Conservation (phyloP, 2,113 vertebrate species). For the Fregata magnificens region DNA sequence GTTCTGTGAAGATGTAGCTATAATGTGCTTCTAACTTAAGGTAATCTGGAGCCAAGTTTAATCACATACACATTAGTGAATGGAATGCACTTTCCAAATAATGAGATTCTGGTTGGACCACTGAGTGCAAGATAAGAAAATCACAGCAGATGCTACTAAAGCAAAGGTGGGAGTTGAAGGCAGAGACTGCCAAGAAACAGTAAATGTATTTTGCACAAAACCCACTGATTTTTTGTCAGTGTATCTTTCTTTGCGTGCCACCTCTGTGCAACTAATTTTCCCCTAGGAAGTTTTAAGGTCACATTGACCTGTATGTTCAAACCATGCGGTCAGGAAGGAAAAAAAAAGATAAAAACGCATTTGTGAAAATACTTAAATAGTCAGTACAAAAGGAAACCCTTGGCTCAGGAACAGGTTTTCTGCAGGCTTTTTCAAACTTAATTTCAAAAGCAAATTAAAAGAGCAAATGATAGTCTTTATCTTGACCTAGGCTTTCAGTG, state of each 20-base stretch:
- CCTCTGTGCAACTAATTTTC: conserved; percentile 31
- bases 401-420: neutral
- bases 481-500: neutral
- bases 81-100: conserved; percentile 20
- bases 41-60: conserved; percentile 29
- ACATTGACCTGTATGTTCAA: conserved; percentile 12
- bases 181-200: conserved; percentile 31
- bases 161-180: conserved; percentile 22
- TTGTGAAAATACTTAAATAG: neutral
- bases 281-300: conserved; percentile 8
- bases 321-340: neutral
- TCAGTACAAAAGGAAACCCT: neutral
- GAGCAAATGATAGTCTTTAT: neutral
- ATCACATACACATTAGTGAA: conserved; percentile 50
- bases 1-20: neutral
- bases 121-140: conserved; percentile 19
- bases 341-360: neutral
- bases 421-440: neutral
- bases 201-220: conserved; percentile 42
- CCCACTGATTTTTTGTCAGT: neutral
- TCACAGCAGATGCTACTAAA: conserved; percentile 42
- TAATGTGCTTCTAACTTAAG: conserved; percentile 22
- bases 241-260: neutral
- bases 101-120: conserved; percentile 3
- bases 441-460: conserved; percentile 37